Conservation (phyloP, 1,140 invertebrate species). For the Helicoverpa zea region DNA sequence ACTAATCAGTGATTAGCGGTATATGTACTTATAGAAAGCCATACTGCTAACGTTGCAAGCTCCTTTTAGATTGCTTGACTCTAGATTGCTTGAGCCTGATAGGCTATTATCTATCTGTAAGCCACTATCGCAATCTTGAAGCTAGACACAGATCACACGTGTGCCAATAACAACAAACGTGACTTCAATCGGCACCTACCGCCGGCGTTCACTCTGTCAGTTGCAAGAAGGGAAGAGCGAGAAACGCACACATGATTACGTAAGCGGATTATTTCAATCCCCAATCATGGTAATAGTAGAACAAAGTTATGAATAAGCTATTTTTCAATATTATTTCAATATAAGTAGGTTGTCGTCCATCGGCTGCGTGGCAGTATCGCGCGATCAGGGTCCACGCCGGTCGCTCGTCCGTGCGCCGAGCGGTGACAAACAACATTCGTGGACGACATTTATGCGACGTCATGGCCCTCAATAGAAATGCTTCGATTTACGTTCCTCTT, state of each 20-base stretch:
- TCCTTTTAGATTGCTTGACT: background rate
- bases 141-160: conserved; percentile 16
- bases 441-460: conserved; percentile 79
- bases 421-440: conserved; percentile 84
- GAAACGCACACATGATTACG: conserved; percentile 25
- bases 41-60: background rate
- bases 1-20: background rate
- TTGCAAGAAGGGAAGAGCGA: conserved; percentile 12
- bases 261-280: conserved; percentile 51
- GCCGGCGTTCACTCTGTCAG: conserved; percentile 20
- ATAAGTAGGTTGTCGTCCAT: conserved; percentile 47
- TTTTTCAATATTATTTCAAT: conserved; percentile 63
- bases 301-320: conserved; percentile 61
- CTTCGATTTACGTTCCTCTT: conserved; percentile 75
- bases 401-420: conserved; percentile 60
- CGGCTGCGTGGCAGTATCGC: conserved; percentile 59
- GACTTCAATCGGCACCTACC: conserved; percentile 34
- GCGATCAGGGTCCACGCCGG: conserved; percentile 57
- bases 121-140: conserved; percentile 17
- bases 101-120: conserved; percentile 34
- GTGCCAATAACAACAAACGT: conserved; percentile 41
- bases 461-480: conserved; percentile 83
- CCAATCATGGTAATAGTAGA: conserved; percentile 48
- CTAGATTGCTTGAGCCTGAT: conserved; percentile 19
- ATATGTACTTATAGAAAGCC: no score